phyloP scores from a whole-genome alignment of 2,797 vertebrate species.

The Enteromius anoplus region DNA sequence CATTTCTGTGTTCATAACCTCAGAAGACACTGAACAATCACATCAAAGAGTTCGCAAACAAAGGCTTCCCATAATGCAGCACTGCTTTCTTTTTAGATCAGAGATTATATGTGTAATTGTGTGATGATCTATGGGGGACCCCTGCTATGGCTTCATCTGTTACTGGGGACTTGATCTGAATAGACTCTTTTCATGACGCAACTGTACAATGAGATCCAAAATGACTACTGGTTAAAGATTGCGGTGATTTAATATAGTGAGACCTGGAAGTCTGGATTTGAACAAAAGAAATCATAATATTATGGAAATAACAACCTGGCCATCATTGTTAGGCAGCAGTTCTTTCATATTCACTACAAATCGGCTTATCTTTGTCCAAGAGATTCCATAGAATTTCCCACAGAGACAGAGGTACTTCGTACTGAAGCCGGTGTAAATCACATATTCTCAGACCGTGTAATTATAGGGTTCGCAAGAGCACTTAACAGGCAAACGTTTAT shows the following conservation, averaged over 20 bases:
- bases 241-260: constrained; percentile 28
- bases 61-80: constrained; percentile 67
- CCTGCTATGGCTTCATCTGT: constrained; percentile 41
- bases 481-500: constrained; percentile 28
- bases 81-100: constrained; percentile 69
- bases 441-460: constrained; percentile 28
- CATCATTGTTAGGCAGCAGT: constrained; percentile 45
- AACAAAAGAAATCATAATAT: constrained; percentile 51
- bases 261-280: constrained; percentile 27
- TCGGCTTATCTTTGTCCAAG: constrained; percentile 39
- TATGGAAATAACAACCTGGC: constrained; percentile 39
- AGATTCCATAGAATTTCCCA: not conserved
- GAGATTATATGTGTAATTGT: constrained; percentile 68
- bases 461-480: constrained; percentile 29
- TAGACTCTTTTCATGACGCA: constrained; percentile 40
- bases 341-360: constrained; percentile 24
- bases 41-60: constrained; percentile 72
- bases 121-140: constrained; percentile 66
- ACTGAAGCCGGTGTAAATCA: constrained; percentile 24
- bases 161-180: constrained; percentile 42
- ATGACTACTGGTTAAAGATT: constrained; percentile 29
- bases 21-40: constrained; percentile 60
- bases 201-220: constrained; percentile 36
- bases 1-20: constrained; percentile 51
- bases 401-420: not conserved